These are phyloP conservation scores for Lasioglossum albipes DNA, from an alignment of 1,140 invertebrate genomes.

Conservation along the genomic window DNA sequence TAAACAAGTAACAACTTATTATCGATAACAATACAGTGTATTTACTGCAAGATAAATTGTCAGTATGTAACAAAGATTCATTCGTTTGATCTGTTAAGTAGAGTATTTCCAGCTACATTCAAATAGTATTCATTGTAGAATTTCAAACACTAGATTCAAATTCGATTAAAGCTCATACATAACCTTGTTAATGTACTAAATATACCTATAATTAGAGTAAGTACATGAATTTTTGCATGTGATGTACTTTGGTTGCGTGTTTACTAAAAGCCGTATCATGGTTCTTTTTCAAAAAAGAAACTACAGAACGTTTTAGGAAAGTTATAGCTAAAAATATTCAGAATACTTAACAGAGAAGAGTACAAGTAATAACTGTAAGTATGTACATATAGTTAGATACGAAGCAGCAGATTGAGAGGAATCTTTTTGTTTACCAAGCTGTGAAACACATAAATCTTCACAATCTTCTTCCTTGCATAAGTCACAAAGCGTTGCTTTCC, in stretches of 20 bases:
- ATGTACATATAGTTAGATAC: conserved; percentile 33
- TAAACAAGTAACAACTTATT: conserved; percentile 8
- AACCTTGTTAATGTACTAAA: neutral
- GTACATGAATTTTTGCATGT: neutral
- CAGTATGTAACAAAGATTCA: conserved; percentile 19
- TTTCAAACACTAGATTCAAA: neutral
- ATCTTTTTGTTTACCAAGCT: conserved; percentile 54
- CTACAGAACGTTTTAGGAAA: neutral
- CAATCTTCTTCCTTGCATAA: conserved; percentile 89
- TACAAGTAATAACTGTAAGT: conserved; percentile 31
- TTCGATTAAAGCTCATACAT: conserved; percentile 15
- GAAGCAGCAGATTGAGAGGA: conserved; percentile 35
- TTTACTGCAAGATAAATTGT: conserved; percentile 31
- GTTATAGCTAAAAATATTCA: conserved; percentile 22
- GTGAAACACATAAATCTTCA: conserved; percentile 79
- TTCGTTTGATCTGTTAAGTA: conserved; percentile 7
- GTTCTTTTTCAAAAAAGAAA: neutral
- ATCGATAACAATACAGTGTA: conserved; percentile 35
- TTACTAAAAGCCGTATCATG: conserved; percentile 22
- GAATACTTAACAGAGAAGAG: conserved; percentile 21
- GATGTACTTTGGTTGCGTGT: conserved; percentile 36
- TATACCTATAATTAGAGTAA: neutral
- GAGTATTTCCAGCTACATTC: neutral
- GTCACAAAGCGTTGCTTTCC: conserved; percentile 86
- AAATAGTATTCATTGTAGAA: neutral